Evolutionary conservation across 2,113 vertebrate species (phyloP).

Genomic region (Azemiops feae): DNA sequence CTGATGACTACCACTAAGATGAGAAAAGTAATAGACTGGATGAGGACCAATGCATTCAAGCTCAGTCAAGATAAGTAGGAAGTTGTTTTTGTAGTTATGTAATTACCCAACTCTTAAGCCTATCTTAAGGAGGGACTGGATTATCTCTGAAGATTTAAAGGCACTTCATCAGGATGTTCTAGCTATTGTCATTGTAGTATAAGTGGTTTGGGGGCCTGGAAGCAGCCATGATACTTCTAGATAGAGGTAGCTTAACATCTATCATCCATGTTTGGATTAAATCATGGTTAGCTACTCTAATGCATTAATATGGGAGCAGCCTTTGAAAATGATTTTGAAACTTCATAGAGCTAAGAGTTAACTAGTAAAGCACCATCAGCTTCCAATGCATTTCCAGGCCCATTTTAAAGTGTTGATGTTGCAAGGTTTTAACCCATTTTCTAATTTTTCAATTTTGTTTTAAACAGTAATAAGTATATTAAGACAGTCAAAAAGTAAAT

Average conservation of each 20-base stretch:
- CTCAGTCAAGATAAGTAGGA: background rate
- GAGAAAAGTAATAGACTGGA: background rate
- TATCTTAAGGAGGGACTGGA: background rate
- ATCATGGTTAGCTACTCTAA: background rate
- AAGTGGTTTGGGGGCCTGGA: background rate
- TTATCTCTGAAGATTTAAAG: background rate
- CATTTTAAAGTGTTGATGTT: background rate
- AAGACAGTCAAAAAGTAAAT: background rate
- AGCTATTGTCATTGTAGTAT: background rate
- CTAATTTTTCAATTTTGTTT: background rate
- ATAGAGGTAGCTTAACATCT: background rate
- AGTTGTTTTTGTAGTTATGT: background rate
- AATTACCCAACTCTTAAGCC: background rate
- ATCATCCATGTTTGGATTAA: background rate
- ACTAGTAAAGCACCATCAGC: background rate
- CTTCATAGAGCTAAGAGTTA: background rate
- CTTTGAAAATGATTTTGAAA: background rate
- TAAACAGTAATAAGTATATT: background rate
- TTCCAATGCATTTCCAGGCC: background rate
- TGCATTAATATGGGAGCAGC: background rate
- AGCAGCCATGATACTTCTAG: background rate
- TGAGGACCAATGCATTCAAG: background rate
- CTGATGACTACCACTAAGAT: background rate
- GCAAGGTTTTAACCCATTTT: background rate
- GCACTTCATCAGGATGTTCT: background rate